phyloP scores from a whole-genome alignment of 2,797 vertebrate genomes.

The Eulemur albifrons region DNA sequence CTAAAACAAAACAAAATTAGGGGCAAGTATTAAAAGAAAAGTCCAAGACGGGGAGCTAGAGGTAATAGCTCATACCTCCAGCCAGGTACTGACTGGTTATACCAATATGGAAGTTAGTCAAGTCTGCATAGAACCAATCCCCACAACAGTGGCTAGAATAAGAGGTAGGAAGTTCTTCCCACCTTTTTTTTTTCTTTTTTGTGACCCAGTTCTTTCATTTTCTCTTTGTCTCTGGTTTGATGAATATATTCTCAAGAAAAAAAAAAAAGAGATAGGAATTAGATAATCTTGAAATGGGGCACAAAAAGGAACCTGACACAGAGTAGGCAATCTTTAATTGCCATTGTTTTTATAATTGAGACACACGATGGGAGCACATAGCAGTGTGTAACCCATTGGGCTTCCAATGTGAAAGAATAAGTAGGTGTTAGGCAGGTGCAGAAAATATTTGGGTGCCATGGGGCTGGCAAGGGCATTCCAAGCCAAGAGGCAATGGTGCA shows the following conservation, averaged over 20 bases:
- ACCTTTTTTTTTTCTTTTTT: neutral
- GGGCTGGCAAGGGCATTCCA: neutral
- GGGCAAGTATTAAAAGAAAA: neutral
- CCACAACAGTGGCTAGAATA: neutral
- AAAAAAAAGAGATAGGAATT: neutral
- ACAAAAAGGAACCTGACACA: neutral
- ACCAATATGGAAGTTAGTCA: neutral
- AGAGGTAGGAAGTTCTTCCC: neutral
- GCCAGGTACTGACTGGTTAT: neutral
- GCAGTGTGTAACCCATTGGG: rapidly evolving
- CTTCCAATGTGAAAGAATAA: neutral
- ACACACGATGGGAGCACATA: no score
- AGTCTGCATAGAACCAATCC: neutral
- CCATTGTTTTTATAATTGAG: neutral
- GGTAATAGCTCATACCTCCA: neutral
- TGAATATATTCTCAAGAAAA: neutral
- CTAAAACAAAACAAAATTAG: neutral
- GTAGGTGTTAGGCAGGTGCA: neutral
- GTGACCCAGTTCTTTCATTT: neutral
- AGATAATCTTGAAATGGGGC: neutral
- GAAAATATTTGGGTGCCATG: neutral
- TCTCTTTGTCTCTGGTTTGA: neutral
- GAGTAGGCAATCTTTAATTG: neutral
- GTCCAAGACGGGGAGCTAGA: neutral
- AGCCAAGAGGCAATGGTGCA: neutral